A percentile compares a stretch with the other conserved stretches of the same genome.
Evolutionary conservation across 2,888 invertebrate genomes (phyloP).

Genomic region (Conops quadrifasciatus): DNA sequence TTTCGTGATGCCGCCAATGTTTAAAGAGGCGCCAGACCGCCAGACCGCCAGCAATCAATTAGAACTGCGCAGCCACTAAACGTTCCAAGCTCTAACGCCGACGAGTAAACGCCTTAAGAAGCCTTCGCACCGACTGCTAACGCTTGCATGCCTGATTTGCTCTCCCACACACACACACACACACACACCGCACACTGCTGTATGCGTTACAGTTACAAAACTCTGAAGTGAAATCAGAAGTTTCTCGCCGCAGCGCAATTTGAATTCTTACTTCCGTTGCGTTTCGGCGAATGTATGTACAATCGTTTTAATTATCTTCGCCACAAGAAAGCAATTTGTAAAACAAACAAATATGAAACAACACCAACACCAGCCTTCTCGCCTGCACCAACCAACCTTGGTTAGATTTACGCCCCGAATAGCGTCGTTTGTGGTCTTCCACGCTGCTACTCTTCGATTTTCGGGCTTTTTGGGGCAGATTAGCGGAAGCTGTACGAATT

Average conservation of each 20-base stretch:
- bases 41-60: constrained; percentile 28
- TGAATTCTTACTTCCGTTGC: neutral
- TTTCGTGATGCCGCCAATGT: too few relatives aligned
- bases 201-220: too few relatives aligned
- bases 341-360: too few relatives aligned
- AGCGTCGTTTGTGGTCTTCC: neutral
- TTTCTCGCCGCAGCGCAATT: constrained; percentile 25
- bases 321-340: constrained; percentile 58
- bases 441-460: too few relatives aligned
- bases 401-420: neutral
- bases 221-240: constrained; percentile 29
- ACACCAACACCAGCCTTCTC: too few relatives aligned
- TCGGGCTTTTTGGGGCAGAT: too few relatives aligned
- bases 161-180: constrained; percentile 9
- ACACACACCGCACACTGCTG: too few relatives aligned
- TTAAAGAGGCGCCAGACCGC: too few relatives aligned
- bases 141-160: neutral
- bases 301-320: constrained; percentile 58
- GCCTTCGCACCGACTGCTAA: neutral
- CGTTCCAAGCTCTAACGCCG: constrained; percentile 27
- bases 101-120: constrained; percentile 11
- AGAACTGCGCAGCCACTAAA: constrained; percentile 19
- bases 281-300: constrained; percentile 12
- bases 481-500: too few relatives aligned
- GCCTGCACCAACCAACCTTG: neutral